A percentile compares a stretch with the other conserved stretches of the same genome.
Evolutionary conservation across 2,888 invertebrate species (phyloP).

Genomic region (Empis stercorea): DNA sequence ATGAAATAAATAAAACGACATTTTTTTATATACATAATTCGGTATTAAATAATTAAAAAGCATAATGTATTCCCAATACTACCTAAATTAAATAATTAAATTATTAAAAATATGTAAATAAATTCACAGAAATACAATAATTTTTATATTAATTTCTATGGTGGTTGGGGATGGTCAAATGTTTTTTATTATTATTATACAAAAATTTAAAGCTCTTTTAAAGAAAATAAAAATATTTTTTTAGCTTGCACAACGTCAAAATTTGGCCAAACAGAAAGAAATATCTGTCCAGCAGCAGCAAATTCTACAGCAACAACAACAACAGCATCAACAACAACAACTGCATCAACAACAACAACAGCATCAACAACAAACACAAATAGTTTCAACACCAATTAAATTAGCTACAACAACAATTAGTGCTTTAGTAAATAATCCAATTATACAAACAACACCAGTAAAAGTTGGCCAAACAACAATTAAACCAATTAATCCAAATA

Average conservation of each 20-base stretch:
- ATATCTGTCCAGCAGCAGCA: slow-evolving; percentile 37
- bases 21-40: too few relatives aligned
- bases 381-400: slow-evolving; percentile 23
- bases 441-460: slow-evolving; percentile 31
- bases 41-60: too few relatives aligned
- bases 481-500: slow-evolving; percentile 24
- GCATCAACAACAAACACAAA: slow-evolving; percentile 25
- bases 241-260: slow-evolving; percentile 56
- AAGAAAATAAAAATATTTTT: too few relatives aligned
- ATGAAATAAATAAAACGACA: too few relatives aligned
- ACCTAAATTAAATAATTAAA: too few relatives aligned
- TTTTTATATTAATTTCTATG: too few relatives aligned
- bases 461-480: slow-evolving; percentile 35
- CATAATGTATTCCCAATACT: too few relatives aligned
- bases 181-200: too few relatives aligned
- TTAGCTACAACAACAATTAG: slow-evolving; percentile 30
- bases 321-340: slow-evolving; percentile 28
- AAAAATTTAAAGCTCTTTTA: too few relatives aligned
- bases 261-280: slow-evolving; percentile 45
- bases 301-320: slow-evolving; percentile 26
- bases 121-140: too few relatives aligned
- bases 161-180: too few relatives aligned
- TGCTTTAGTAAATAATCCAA: slow-evolving; percentile 31
- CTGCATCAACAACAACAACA: slow-evolving; percentile 27
- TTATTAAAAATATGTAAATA: too few relatives aligned